Percentiles rank a stretch among this genome's conserved stretches.
phyloP scores from a whole-genome alignment of 2,797 vertebrate species.

The Lepilemur ruficaudatus region DNA sequence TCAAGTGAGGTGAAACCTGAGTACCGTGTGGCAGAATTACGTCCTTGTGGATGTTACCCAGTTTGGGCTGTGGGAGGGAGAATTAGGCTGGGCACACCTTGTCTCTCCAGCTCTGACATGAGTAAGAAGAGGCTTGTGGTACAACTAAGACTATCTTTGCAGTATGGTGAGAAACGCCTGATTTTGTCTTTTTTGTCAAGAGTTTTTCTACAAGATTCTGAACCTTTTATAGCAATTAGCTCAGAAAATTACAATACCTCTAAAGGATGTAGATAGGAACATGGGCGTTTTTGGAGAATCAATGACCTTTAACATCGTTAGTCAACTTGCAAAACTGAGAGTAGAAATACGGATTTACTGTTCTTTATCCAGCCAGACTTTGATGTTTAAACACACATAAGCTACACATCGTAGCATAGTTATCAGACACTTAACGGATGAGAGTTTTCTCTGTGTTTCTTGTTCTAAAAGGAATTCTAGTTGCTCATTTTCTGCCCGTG shows the following conservation, averaged over 20 bases:
- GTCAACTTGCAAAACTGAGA: background rate
- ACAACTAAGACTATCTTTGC: background rate
- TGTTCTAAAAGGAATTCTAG: constrained; percentile 16
- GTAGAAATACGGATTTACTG: background rate
- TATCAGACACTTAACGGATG: background rate
- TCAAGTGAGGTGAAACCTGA: background rate
- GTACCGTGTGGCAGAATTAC: background rate
- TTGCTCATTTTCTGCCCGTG: constrained; percentile 25
- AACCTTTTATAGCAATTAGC: background rate
- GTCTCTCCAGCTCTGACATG: background rate
- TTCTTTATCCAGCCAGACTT: background rate
- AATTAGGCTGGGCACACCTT: background rate
- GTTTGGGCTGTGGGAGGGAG: background rate
- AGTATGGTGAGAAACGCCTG: background rate
- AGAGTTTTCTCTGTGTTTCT: background rate
- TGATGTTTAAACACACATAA: background rate
- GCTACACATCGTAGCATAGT: background rate
- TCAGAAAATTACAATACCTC: background rate
- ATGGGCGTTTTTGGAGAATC: background rate
- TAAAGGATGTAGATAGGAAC: background rate
- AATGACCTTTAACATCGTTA: background rate
- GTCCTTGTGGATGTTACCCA: background rate
- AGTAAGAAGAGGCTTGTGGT: background rate
- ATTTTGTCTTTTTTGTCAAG: constrained; percentile 11
- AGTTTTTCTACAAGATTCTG: background rate